Evolutionary conservation across 2,888 invertebrate genomes (phyloP).

Genomic region (Leucophenga maculata): DNA sequence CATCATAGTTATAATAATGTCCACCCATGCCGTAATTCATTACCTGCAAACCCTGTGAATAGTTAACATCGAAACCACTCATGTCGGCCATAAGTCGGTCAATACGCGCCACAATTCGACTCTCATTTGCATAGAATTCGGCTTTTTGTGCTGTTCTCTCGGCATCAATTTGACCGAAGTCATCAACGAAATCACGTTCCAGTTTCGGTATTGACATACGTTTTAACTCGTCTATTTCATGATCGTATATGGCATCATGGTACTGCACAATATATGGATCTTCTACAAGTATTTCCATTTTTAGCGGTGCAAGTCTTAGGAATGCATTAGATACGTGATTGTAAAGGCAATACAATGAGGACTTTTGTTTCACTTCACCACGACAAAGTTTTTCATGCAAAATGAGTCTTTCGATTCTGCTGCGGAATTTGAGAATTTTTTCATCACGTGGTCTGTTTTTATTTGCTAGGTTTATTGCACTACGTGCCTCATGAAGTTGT

Average conservation of each 20-base stretch:
- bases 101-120: too few species aligned
- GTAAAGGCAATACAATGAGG: conserved; percentile 28
- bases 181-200: conserved; percentile 24
- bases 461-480: not conserved
- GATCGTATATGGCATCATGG: conserved; percentile 35
- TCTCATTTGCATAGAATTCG: not conserved
- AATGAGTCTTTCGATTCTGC: too few species aligned
- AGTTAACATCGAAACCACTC: conserved; percentile 3
- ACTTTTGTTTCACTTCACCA: not conserved
- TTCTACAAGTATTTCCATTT: conserved; percentile 33
- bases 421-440: not conserved
- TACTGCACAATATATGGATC: conserved; percentile 35
- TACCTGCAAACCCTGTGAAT: not conserved
- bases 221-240: conserved; percentile 30
- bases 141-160: not conserved
- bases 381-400: conserved; percentile 27
- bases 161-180: too few species aligned
- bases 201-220: not conserved
- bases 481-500: not conserved
- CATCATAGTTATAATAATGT: not conserved
- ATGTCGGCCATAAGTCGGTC: conserved; percentile 9
- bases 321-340: conserved; percentile 29
- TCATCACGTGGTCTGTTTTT: not conserved
- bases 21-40: conserved; percentile 11
- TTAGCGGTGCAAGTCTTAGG: conserved; percentile 33